A percentile compares a stretch with the other conserved stretches of the same genome.
Evolutionary conservation across 2,888 invertebrate species (phyloP).

Genomic region (Leptopilina syphax): DNA sequence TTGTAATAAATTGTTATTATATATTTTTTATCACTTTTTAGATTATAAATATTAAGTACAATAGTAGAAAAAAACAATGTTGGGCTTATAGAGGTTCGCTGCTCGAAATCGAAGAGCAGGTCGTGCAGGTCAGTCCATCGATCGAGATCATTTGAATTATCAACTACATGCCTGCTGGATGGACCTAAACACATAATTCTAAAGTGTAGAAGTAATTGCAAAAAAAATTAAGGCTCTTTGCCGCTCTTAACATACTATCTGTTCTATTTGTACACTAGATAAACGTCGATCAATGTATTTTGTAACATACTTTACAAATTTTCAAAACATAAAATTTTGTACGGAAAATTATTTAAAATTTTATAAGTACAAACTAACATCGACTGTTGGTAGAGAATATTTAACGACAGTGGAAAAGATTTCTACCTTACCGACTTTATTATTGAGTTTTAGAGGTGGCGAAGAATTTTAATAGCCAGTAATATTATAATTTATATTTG

Average conservation of each 20-base stretch:
- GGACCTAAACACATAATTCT: constrained; percentile 18
- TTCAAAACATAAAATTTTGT: background rate
- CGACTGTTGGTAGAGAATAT: too few relatives aligned
- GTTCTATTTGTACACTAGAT: constrained; percentile 32
- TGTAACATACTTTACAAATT: background rate
- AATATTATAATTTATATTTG: too few relatives aligned
- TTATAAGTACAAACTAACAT: background rate
- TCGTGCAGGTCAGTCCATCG: constrained; percentile 30
- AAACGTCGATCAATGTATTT: background rate
- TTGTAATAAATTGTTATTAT: background rate
- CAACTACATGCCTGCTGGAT: constrained; percentile 33
- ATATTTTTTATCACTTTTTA: constrained; percentile 18
- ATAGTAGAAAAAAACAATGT: constrained; percentile 4
- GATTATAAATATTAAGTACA: constrained; percentile 29
- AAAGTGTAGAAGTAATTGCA: constrained; percentile 2
- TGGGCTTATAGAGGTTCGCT: constrained; percentile 17
- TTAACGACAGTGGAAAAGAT: too few relatives aligned
- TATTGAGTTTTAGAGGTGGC: too few relatives aligned
- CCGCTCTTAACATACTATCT: constrained; percentile 23
- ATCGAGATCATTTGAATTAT: constrained; percentile 37
- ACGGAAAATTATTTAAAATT: background rate
- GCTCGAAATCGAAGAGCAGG: constrained; percentile 33
- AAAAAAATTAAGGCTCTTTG: constrained; percentile 20
- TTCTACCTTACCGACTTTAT: too few relatives aligned
- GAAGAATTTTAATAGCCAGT: too few relatives aligned